Evolutionary conservation across 2,888 invertebrate species (phyloP).

Genomic region (Dolomedes plantarius): DNA sequence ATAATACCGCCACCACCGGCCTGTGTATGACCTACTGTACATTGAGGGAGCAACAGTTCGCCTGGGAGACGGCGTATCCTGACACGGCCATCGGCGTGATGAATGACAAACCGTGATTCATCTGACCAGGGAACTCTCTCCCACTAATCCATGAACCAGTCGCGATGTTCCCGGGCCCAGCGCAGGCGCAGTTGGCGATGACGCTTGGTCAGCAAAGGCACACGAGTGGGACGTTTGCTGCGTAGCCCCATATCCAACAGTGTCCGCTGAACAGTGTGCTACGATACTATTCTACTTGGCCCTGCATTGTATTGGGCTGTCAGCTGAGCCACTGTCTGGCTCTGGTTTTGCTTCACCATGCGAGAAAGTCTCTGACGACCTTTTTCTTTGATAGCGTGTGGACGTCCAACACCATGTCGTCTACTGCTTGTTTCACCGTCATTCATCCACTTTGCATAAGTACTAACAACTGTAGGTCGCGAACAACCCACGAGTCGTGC

Average conservation of each 20-base stretch:
- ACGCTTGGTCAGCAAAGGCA: neutral
- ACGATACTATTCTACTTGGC: neutral
- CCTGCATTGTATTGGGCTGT: neutral
- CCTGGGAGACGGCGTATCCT: neutral
- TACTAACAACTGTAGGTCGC: no score
- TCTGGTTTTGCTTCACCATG: neutral
- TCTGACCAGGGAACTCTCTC: constrained; percentile 7
- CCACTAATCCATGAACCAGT: constrained; percentile 14
- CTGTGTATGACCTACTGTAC: neutral
- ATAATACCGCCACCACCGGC: neutral
- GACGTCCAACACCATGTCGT: no score
- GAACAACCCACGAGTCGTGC: no score
- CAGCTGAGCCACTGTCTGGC: neutral
- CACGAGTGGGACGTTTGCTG: neutral
- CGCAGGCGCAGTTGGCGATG: neutral
- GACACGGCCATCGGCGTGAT: neutral
- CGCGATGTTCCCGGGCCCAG: neutral
- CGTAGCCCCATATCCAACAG: neutral
- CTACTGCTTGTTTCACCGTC: no score
- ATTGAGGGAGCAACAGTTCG: neutral
- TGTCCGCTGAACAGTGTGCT: no score
- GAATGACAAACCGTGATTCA: no score
- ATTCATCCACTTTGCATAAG: no score
- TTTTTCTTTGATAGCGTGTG: no score
- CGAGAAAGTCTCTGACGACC: no score